phyloP scores from a whole-genome alignment of 2,113 vertebrate species.

The Hemiprocne comata region DNA sequence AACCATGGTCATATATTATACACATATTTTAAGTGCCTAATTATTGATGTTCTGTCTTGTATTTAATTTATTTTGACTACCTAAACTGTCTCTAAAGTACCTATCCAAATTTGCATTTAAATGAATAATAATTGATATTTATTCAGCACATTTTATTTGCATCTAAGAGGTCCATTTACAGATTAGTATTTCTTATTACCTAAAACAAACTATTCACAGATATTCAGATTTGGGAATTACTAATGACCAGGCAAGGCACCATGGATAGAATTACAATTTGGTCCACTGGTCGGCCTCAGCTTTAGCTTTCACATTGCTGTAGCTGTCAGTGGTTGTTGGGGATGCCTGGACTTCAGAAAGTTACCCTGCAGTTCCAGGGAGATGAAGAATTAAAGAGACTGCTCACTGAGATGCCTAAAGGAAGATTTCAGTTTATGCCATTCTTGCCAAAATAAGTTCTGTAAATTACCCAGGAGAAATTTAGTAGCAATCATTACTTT shows the following conservation, averaged over 20 bases:
- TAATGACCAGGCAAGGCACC: not conserved
- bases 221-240: not conserved
- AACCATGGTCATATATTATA: not conserved
- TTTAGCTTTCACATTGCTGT: not conserved
- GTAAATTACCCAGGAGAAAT: not conserved
- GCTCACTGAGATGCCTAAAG: not conserved
- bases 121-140: slow-evolving; percentile 58
- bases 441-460: not conserved
- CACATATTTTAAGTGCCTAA: not conserved
- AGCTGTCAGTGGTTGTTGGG: not conserved
- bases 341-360: not conserved
- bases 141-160: not conserved
- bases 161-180: slow-evolving; percentile 13
- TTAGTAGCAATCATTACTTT: not conserved
- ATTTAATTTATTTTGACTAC: slow-evolving; percentile 6
- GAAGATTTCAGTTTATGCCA: not conserved
- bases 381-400: not conserved
- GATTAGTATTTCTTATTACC: slow-evolving; percentile 44
- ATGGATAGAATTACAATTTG: not conserved
- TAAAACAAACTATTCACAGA: slow-evolving; percentile 10
- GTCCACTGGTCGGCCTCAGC: not conserved
- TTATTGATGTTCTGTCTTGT: not conserved
- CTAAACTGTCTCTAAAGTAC: not conserved
- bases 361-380: not conserved
- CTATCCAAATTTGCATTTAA: slow-evolving; percentile 37